Evolutionary conservation across 1,140 invertebrate genomes (phyloP).

Genomic region (Aphelenchoides avenae): DNA sequence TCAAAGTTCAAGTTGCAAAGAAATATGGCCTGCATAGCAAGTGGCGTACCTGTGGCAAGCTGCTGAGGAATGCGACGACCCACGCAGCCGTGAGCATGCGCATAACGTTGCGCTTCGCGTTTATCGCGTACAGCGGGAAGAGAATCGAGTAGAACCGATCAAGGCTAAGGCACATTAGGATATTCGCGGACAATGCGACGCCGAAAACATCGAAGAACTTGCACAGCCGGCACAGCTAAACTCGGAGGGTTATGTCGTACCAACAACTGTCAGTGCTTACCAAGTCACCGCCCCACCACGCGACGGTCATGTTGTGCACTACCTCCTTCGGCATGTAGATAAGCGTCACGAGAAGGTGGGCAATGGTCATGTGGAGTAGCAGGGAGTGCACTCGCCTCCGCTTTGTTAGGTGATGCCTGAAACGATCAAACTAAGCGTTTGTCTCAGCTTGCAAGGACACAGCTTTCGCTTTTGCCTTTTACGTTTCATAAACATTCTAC

Average conservation of each 20-base stretch:
- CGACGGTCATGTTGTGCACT: constrained; percentile 53
- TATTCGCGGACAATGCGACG: constrained; percentile 42
- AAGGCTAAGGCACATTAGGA: constrained; percentile 53
- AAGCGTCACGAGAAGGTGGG: constrained; percentile 45
- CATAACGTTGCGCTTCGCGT: constrained; percentile 46
- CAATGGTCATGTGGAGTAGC: constrained; percentile 58
- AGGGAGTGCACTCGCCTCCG: constrained; percentile 52
- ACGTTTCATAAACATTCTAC: no score
- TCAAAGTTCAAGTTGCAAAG: no score
- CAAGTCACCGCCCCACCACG: constrained; percentile 52
- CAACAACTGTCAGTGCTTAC: constrained; percentile 18
- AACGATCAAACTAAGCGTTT: constrained; percentile 28
- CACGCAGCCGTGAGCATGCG: constrained; percentile 73
- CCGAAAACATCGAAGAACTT: constrained; percentile 59
- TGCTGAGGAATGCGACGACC: constrained; percentile 73
- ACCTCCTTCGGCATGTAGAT: constrained; percentile 54
- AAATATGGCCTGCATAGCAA: no score
- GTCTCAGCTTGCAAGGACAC: no score
- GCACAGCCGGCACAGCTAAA: constrained; percentile 55
- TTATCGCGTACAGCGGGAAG: constrained; percentile 54
- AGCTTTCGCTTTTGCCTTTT: no score
- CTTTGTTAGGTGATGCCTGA: constrained; percentile 52
- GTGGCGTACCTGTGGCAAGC: constrained; percentile 79
- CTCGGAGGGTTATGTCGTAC: neutral
- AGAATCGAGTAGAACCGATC: constrained; percentile 58